A percentile compares a stretch with the other conserved stretches of the same genome.
Conservation (phyloP, 2,888 invertebrate species). For the Apomyelois bistriatella region DNA sequence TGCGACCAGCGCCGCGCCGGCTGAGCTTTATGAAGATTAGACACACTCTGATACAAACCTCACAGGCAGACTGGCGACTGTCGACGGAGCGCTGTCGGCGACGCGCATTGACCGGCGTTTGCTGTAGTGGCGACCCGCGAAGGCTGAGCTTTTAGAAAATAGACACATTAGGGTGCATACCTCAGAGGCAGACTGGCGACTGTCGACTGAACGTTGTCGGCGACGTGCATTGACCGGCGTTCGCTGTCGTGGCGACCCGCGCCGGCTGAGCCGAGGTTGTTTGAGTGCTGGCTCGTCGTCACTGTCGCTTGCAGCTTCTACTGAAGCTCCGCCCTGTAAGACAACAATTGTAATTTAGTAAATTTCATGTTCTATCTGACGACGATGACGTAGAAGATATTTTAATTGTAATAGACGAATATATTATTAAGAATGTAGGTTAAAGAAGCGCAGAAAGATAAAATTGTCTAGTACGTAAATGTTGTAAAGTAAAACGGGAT, state of each 20-base stretch:
- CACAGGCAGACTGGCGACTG: constrained; percentile 70
- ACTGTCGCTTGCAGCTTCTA: constrained; percentile 80
- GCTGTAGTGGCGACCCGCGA: not conserved
- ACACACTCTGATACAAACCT: constrained; percentile 36
- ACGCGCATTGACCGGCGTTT: not conserved
- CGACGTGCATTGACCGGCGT: constrained; percentile 51
- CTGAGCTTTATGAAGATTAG: not conserved
- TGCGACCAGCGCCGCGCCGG: not conserved
- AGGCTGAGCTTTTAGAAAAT: not conserved
- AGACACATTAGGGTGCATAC: constrained; percentile 28
- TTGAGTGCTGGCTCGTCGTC: constrained; percentile 89
- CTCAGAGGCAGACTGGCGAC: constrained; percentile 72
- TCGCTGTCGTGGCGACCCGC: constrained; percentile 60
- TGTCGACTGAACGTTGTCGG: constrained; percentile 55
- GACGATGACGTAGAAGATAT: too few species aligned
- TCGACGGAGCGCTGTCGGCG: constrained; percentile 46
- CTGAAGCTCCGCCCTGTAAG: constrained; percentile 78
- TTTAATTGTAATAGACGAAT: too few species aligned
- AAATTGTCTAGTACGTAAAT: not conserved
- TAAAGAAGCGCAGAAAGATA: too few species aligned
- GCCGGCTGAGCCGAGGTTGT: constrained; percentile 82
- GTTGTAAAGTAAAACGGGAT: not conserved
- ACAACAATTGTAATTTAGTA: constrained; percentile 20
- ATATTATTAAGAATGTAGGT: too few species aligned
- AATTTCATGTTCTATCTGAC: not conserved